Conservation (phyloP, 2,888 invertebrate genomes). For the Tineola bisselliella region DNA sequence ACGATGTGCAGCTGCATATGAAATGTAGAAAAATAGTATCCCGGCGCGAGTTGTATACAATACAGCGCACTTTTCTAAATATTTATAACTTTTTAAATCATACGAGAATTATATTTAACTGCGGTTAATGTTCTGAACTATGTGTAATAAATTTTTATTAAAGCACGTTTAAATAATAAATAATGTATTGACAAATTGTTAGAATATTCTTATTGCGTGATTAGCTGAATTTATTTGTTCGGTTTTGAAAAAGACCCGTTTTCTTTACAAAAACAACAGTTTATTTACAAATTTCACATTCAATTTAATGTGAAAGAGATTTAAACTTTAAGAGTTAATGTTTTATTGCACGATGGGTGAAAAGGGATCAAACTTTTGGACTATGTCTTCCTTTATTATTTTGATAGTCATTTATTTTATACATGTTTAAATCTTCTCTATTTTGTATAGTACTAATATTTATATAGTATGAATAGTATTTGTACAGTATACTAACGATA, state of each 20-base stretch:
- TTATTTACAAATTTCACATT: slow-evolving; percentile 50
- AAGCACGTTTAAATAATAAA: background rate
- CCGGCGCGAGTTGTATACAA: slow-evolving; percentile 23
- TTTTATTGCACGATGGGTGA: slow-evolving; percentile 26
- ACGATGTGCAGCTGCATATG: slow-evolving; percentile 43
- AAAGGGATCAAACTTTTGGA: too few species aligned
- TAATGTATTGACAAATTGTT: background rate
- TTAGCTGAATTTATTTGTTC: slow-evolving; percentile 9
- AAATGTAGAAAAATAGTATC: slow-evolving; percentile 38
- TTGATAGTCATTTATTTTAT: too few species aligned
- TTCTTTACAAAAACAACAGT: background rate
- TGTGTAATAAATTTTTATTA: slow-evolving; percentile 4
- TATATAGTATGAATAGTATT: too few species aligned
- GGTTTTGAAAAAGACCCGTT: background rate
- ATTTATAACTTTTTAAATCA: slow-evolving; percentile 20
- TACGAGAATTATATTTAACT: slow-evolving; percentile 19
- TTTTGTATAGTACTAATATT: too few species aligned
- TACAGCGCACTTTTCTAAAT: slow-evolving; percentile 20
- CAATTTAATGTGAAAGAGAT: slow-evolving; percentile 59
- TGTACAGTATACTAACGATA: too few species aligned
- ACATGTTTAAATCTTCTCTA: too few species aligned
- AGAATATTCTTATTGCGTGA: slow-evolving; percentile 5
- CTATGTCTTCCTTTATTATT: too few species aligned
- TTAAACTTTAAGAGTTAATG: slow-evolving; percentile 54
- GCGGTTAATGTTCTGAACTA: slow-evolving; percentile 11